These are phyloP conservation scores for Phalacrocorax brasilianus DNA, from an alignment of 2,113 vertebrate species.

Conservation along the genomic window DNA sequence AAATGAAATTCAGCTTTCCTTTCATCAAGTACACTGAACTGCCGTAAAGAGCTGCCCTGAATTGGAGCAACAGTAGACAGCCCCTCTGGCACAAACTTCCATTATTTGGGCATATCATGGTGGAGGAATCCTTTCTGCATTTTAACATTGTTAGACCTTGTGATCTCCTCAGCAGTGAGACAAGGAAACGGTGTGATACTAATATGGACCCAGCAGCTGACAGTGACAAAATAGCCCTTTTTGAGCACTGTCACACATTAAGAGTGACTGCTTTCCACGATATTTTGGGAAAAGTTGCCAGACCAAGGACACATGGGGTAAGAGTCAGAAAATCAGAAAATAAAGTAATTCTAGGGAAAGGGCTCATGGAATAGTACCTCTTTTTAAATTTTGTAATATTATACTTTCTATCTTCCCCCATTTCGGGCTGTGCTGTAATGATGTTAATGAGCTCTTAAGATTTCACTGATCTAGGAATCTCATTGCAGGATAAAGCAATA, in stretches of 20 bases:
- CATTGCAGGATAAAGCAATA: background rate
- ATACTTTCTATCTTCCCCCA: background rate
- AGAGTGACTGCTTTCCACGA: background rate
- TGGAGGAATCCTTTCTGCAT: background rate
- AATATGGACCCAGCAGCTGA: background rate
- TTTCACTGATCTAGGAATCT: background rate
- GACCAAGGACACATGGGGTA: background rate
- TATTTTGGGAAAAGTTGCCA: background rate
- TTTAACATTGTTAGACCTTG: background rate
- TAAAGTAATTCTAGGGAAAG: background rate
- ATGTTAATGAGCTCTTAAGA: background rate
- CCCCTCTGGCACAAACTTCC: background rate
- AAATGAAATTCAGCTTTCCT: background rate
- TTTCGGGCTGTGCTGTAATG: background rate
- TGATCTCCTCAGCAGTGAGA: background rate
- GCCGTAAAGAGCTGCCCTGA: background rate
- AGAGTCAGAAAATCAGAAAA: background rate
- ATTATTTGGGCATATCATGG: background rate
- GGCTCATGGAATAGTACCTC: background rate
- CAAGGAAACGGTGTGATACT: background rate
- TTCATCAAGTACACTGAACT: background rate
- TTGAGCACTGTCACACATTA: background rate
- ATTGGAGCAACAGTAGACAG: background rate
- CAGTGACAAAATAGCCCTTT: background rate
- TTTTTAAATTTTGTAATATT: background rate